Base-by-base conservation (phyloP, 2,113 vertebrate species). In the Syngnathus scovelli region DNA sequence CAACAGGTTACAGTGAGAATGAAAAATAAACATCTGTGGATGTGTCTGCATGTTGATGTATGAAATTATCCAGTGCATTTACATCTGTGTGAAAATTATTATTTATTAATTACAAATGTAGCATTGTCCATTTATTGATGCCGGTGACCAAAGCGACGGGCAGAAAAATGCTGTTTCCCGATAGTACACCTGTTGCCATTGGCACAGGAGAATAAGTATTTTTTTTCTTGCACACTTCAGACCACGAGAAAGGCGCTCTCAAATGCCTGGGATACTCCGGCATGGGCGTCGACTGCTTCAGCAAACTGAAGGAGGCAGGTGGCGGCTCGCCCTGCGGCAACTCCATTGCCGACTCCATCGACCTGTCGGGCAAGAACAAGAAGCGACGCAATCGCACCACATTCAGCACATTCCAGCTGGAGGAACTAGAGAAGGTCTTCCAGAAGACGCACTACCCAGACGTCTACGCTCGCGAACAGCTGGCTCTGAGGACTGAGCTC, bases 391-490 rank as follows among this genome's bases (percentile, higher is more conserved):
- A 97, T 70, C 93, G 95, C 54, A 97, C 95, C 0, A 98, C 95
- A 2, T 98, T 98, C 90, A 97, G 94, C 90, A 94, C 93, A 0
- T 95, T 94, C 86, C 95, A 98, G 87, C 92, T 98, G 80, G 95
- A 97, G 83, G 95, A 98, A 83, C 89, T 98, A 82, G 95, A 98
- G 87, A 97, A 95, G 59, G 94, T 97, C 33, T 98, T 98, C 84
- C 95, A 97, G 90, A 96, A 94, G 86, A 96, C 94, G 0, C 95
- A 98, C 71, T 98, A 98, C 55, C 95, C 95, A 0, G 95, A 98
- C 0, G 93, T 98, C 5, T 98, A 95, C 0, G 93, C 94, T 21
- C 90, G 95, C 0, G 95, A 98, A 83, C 95, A 98, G 90, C 89
- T 98, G 89, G 95, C 95, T 0, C 85, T 97, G 41, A 80, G 92